A percentile compares a stretch with the other conserved stretches of the same genome.
Evolutionary conservation across 2,797 vertebrate species (phyloP).

Genomic region (Thaleichthys pacificus): DNA sequence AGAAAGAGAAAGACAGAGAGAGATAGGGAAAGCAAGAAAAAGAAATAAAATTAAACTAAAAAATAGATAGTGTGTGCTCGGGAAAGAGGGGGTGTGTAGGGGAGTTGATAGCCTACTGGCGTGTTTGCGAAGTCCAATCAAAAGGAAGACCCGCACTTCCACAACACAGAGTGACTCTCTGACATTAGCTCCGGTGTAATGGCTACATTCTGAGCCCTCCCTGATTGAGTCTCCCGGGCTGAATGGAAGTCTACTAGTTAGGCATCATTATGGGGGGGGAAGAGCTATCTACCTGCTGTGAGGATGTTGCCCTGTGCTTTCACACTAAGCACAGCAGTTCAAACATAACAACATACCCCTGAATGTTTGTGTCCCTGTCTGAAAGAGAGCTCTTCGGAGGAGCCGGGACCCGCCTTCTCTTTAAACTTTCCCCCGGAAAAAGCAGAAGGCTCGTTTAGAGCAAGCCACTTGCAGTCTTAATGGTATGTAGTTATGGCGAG

Average conservation of each 20-base stretch:
- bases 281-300: slow-evolving; percentile 74
- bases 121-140: slow-evolving; percentile 79
- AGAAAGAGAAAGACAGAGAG: slow-evolving; percentile 51
- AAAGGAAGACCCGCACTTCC: slow-evolving; percentile 61
- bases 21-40: neutral
- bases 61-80: slow-evolving; percentile 35
- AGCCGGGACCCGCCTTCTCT: slow-evolving; percentile 64
- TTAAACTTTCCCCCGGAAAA: slow-evolving; percentile 64
- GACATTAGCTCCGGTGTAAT: slow-evolving; percentile 72
- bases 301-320: slow-evolving; percentile 74
- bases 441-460: slow-evolving; percentile 62
- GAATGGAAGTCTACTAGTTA: slow-evolving; percentile 72
- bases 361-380: slow-evolving; percentile 59
- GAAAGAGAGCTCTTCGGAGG: slow-evolving; percentile 57
- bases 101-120: slow-evolving; percentile 51
- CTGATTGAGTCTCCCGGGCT: slow-evolving; percentile 56
- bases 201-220: slow-evolving; percentile 57
- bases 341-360: slow-evolving; percentile 72
- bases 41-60: slow-evolving; percentile 18
- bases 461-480: slow-evolving; percentile 53
- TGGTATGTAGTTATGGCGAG: slow-evolving; percentile 23
- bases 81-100: slow-evolving; percentile 28
- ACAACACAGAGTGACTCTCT: slow-evolving; percentile 68
- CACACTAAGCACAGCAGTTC: slow-evolving; percentile 73
- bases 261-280: slow-evolving; percentile 73